phyloP scores from a whole-genome alignment of 1,140 invertebrate species.

The Drosophila auraria region DNA sequence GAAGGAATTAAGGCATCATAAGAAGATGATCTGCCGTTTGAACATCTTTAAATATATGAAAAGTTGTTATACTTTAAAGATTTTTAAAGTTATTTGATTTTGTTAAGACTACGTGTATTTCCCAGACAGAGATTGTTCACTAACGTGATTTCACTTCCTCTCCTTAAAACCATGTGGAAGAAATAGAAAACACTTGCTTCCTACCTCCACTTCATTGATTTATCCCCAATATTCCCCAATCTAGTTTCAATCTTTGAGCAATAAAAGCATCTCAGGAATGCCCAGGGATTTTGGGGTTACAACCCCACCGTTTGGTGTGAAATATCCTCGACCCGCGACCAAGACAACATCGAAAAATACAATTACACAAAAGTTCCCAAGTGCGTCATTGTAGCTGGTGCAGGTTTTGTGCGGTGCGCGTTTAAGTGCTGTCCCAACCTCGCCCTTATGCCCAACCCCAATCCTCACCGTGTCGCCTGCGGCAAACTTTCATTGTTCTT shows the following conservation, averaged over 20 bases:
- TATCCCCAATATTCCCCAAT: slow-evolving; percentile 12
- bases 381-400: slow-evolving; percentile 54
- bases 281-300: slow-evolving; percentile 5
- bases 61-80: too few relatives aligned
- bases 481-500: slow-evolving; percentile 64
- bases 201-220: background rate
- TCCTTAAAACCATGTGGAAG: background rate
- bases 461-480: slow-evolving; percentile 4
- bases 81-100: background rate
- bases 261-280: slow-evolving; percentile 14
- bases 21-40: background rate
- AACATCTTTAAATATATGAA: background rate
- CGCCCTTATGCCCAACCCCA: background rate
- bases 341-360: slow-evolving; percentile 42
- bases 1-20: background rate
- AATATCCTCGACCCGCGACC: slow-evolving; percentile 21
- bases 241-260: slow-evolving; percentile 31
- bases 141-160: background rate
- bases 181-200: background rate
- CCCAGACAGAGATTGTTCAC: background rate
- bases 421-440: slow-evolving; percentile 42
- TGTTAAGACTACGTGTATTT: background rate
- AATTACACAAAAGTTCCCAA: slow-evolving; percentile 74
- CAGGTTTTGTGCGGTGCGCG: slow-evolving; percentile 36
- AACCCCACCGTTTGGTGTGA: slow-evolving; percentile 5